phyloP scores from a whole-genome alignment of 2,888 invertebrate species.

The Drosophila helvetica region DNA sequence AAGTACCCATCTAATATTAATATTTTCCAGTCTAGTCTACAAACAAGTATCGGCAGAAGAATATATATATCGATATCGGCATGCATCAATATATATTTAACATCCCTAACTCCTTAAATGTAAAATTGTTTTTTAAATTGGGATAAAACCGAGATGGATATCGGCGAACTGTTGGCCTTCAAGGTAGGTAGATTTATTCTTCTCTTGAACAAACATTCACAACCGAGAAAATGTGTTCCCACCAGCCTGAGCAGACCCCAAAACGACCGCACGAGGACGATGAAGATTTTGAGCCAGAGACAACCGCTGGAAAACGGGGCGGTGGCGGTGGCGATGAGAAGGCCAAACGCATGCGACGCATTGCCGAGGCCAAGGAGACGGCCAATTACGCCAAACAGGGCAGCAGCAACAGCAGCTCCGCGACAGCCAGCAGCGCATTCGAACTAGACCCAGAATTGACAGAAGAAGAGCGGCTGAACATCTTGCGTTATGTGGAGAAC shows the following conservation, averaged over 20 bases:
- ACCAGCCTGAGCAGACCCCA: slow-evolving; percentile 92
- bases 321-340: slow-evolving; percentile 84
- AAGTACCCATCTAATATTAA: too few relatives aligned
- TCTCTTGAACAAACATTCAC: too few relatives aligned
- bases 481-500: slow-evolving; percentile 92
- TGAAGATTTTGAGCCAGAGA: slow-evolving; percentile 87
- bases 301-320: slow-evolving; percentile 76
- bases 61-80: too few relatives aligned
- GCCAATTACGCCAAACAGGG: slow-evolving; percentile 82
- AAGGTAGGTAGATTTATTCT: slow-evolving; percentile 83
- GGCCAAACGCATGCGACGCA: slow-evolving; percentile 87
- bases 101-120: background rate
- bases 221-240: slow-evolving; percentile 11
- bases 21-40: too few relatives aligned
- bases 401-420: slow-evolving; percentile 76
- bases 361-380: slow-evolving; percentile 85
- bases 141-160: slow-evolving; percentile 84
- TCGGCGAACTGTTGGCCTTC: slow-evolving; percentile 86
- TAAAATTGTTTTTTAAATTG: slow-evolving; percentile 13
- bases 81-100: too few relatives aligned
- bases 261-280: slow-evolving; percentile 86
- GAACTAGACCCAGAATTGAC: slow-evolving; percentile 84
- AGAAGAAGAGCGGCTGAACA: slow-evolving; percentile 91
- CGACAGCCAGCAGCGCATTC: slow-evolving; percentile 46
- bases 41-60: too few relatives aligned